Conservation (phyloP, 1,140 invertebrate species). For the Zaprionus africanus region DNA sequence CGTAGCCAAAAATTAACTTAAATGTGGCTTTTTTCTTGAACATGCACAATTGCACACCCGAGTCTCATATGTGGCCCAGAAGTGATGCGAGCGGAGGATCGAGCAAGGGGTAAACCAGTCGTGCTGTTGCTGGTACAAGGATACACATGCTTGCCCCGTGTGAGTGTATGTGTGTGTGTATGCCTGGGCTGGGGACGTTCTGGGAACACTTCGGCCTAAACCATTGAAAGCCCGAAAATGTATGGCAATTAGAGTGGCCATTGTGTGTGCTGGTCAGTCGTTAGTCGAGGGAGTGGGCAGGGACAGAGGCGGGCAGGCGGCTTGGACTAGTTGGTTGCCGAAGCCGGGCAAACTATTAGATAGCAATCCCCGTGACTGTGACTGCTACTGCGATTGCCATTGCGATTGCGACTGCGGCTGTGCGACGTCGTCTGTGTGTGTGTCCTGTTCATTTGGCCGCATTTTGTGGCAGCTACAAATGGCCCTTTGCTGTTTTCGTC, state of each 20-base stretch:
- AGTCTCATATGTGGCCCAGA: constrained; percentile 8
- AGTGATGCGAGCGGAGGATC: background rate
- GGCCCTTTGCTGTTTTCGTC: constrained; percentile 66
- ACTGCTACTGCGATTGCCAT: constrained; percentile 52
- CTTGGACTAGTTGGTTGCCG: constrained; percentile 16
- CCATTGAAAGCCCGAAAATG: constrained; percentile 80
- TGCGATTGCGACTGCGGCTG: constrained; percentile 43
- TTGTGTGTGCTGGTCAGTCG: constrained; percentile 57
- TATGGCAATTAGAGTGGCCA: constrained; percentile 79
- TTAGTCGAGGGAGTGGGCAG: constrained; percentile 4
- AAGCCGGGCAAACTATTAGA: constrained; percentile 69
- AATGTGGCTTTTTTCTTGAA: constrained; percentile 52
- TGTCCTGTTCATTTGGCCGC: constrained; percentile 73
- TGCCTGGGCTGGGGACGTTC: background rate
- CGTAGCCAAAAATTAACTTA: constrained; percentile 76
- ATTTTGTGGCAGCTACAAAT: constrained; percentile 76
- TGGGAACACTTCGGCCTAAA: constrained; percentile 53
- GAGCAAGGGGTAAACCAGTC: background rate
- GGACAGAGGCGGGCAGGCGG: background rate
- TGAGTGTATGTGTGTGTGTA: constrained; percentile 13
- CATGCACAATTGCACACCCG: constrained; percentile 60
- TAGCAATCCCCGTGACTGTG: constrained; percentile 62
- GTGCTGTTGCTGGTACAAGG: background rate
- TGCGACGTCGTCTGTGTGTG: constrained; percentile 12
- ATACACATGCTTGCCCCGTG: constrained; percentile 11